Evolutionary conservation across 2,113 vertebrate genomes (phyloP), one percentile per base, ranked within the genome.

Genomic region (Brachypodius melanocephalos): DNA sequence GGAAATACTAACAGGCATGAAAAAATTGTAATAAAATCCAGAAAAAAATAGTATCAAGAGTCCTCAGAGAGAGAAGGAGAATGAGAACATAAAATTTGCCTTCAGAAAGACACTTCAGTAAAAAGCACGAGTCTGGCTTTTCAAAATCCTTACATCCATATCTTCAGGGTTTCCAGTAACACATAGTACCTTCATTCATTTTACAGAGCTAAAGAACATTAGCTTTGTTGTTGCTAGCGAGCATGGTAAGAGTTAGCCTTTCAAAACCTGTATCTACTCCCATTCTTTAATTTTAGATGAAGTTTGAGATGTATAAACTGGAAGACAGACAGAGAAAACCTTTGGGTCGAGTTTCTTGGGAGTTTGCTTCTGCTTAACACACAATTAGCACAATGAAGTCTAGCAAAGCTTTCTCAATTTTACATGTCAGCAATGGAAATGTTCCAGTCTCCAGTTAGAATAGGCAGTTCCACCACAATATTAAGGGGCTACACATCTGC

Each of bases 251-350:
- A 85, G 32, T 28, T 25, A 54, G 6, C 45, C 58, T 82, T 91
- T 76, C 75, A 72, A 85, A 96, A 75, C 19, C 62, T 61, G 43
- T 29, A 63, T 21, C 38, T 34, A 48, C 9, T 7, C 1, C 26
- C 14, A 11, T 72, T 87, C 77, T 92, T 95, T 81, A 95, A 87
- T 82, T 93, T 85, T 79, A 82, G 61, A 93, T 89, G 48, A 89
- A 45, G 69, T n/a, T 45, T 51, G n/a, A 92, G 48, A 52, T 65
- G 31, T 42, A 51, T 57, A 62, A 90, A 67, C 43, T 51, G 43
- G 38, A 75, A 87, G 45, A 78, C 10, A 90, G 88, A 79, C 58
- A 88, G 69, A 73, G 65, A 92, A 80, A 85, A 73, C 49, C 34
- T 66, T 10, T 66, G 54, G 69, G 62, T 92, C 4, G 0, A 52